Conservation (phyloP, 1,140 invertebrate genomes). For the Ceratina australensis region DNA sequence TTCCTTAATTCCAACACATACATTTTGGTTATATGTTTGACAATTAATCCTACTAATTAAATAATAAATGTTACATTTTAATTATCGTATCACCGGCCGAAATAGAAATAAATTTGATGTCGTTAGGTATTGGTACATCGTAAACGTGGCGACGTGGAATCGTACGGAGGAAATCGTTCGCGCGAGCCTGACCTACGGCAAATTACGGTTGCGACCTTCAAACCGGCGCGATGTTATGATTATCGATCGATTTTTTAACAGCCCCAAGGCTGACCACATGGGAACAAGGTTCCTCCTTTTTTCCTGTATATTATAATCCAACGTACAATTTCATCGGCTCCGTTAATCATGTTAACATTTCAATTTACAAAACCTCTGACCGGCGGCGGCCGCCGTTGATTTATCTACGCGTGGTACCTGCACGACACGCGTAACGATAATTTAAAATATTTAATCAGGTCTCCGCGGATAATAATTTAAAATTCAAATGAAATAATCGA, state of each 20-base stretch:
- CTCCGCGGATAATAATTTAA: too few species aligned
- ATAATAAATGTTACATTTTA: neutral
- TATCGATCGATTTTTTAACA: constrained; percentile 23
- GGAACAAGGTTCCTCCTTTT: constrained; percentile 29
- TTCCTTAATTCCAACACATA: too few species aligned
- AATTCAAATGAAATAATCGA: too few species aligned
- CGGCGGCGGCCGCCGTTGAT: too few species aligned
- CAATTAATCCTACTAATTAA: too few species aligned
- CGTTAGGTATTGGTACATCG: neutral
- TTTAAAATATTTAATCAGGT: neutral
- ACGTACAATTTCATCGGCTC: too few species aligned
- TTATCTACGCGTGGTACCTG: too few species aligned
- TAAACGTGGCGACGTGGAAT: neutral
- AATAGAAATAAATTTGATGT: too few species aligned
- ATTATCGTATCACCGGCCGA: neutral
- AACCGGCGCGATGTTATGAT: constrained; percentile 24
- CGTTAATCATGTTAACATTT: neutral
- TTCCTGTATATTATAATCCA: neutral
- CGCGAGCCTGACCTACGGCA: constrained; percentile 54
- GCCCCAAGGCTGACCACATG: constrained; percentile 40
- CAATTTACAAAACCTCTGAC: neutral
- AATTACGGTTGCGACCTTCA: constrained; percentile 55
- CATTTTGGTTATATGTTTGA: too few species aligned
- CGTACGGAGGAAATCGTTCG: constrained; percentile 12
- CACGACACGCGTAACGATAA: neutral